phyloP scores from a whole-genome alignment of 2,113 vertebrate species.

The Phainopepla nitens region DNA sequence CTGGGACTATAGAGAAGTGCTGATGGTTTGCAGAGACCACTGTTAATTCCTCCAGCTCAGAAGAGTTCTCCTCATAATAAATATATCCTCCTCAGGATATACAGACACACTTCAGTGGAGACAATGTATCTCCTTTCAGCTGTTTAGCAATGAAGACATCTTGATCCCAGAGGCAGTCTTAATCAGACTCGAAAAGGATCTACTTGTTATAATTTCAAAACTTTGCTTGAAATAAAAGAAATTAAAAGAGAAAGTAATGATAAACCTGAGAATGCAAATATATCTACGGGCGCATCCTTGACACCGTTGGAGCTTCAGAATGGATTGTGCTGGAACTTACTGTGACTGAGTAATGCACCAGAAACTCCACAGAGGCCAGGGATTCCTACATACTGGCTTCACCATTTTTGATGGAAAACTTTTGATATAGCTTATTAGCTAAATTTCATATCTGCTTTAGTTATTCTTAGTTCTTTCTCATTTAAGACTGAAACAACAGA shows the following conservation, averaged over 20 bases:
- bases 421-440: not conserved
- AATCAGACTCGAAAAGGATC: not conserved
- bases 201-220: not conserved
- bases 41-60: not conserved
- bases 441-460: not conserved
- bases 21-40: not conserved
- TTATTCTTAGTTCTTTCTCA: not conserved
- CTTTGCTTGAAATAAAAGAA: not conserved
- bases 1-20: not conserved
- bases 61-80: not conserved
- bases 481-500: not conserved
- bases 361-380: not conserved
- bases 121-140: not conserved
- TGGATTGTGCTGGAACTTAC: not conserved
- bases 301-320: not conserved
- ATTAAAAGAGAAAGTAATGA: not conserved
- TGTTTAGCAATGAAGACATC: not conserved
- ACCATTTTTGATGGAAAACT: not conserved
- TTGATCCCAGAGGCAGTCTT: not conserved
- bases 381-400: not conserved
- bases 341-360: not conserved
- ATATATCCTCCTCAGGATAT: not conserved
- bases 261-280: not conserved
- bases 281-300: not conserved
- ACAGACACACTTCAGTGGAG: not conserved